Base-by-base conservation (phyloP, 2,113 vertebrate species). In the Apistogramma diplotaenia region DNA sequence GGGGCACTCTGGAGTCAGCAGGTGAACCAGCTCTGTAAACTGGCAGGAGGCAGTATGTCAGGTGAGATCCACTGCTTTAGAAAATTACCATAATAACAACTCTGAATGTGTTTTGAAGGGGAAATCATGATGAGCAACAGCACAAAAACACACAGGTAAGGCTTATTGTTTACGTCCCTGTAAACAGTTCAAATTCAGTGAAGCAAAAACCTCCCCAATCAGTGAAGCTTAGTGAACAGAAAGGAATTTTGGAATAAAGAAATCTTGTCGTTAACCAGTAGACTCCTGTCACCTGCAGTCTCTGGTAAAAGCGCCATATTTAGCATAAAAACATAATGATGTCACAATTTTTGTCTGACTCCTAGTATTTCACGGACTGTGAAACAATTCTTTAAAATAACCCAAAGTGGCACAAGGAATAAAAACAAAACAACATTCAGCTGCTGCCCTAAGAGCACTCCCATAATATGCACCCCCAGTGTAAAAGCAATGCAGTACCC, bases 61-160 rank as follows among this genome's bases (percentile, higher is more conserved):
- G 65, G 70, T 75, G 61, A 89, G 59, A 25, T n/a, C 3, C 59
- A 73, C 12, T 5, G 7, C 33, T 82, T 71, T 56, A 25, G 65
- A 70, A 70, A 70, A 70, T 70, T 70, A 70, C 65, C 65, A 70
- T 70, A 70, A 70, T 70, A 70, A 72, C 67, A 72, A 72, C 67
- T 72, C 67, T 53, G 67, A 53, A 33, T 11, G 27, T 29, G 40
- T 70, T 70, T 51, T 49, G 65, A 70, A 70, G 65, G 65, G 43
- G n/a, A 61, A 70, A 49, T 51, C 43, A 27, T 51, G 43, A 70
- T 70, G 43, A 70, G 16, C 40, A 70, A 70, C 65, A n/a, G 43
- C 43, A 70, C 43, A 51, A 70, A 70, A 70, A 70, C 43, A 49
- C 49, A 16, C 40, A 27, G 65, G 40, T 43, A 70, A 70, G 25